These are phyloP conservation scores for Heliothis virescens DNA, from an alignment of 1,140 invertebrate genomes.

Conservation along the genomic window DNA sequence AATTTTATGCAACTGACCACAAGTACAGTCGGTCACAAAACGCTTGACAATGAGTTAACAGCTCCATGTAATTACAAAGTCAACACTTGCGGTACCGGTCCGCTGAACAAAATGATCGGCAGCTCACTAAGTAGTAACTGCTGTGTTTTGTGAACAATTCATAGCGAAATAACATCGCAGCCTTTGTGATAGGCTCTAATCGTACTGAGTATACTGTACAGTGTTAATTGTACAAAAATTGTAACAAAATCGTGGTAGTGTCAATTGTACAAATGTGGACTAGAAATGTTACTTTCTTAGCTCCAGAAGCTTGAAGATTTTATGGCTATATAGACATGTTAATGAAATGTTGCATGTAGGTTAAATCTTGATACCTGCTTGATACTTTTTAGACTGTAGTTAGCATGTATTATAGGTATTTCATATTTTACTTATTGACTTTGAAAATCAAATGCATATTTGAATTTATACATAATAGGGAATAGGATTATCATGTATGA, in stretches of 20 bases:
- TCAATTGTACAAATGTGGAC: neutral
- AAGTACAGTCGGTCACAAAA: constrained; percentile 7
- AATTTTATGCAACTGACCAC: too few relatives aligned
- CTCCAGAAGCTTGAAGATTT: neutral
- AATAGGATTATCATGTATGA: too few relatives aligned
- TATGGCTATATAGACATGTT: too few relatives aligned
- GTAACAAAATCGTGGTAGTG: neutral
- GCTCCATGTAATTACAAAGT: constrained; percentile 52
- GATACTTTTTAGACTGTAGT: too few relatives aligned
- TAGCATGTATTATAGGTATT: too few relatives aligned
- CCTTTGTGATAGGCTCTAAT: constrained; percentile 15
- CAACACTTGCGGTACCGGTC: constrained; percentile 53
- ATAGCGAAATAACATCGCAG: neutral
- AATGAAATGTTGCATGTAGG: too few relatives aligned
- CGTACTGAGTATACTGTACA: neutral
- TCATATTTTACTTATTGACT: too few relatives aligned
- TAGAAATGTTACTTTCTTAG: neutral
- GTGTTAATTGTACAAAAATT: constrained; percentile 24
- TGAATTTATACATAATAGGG: too few relatives aligned
- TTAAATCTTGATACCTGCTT: too few relatives aligned
- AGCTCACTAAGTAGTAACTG: constrained; percentile 26
- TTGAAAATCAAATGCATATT: too few relatives aligned
- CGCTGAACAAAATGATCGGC: constrained; percentile 55
- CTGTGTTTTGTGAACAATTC: constrained; percentile 3
- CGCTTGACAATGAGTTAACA: constrained; percentile 48